These are phyloP conservation scores for Nibea albiflora DNA, from an alignment of 2,113 vertebrate species.

Conservation along the genomic window DNA sequence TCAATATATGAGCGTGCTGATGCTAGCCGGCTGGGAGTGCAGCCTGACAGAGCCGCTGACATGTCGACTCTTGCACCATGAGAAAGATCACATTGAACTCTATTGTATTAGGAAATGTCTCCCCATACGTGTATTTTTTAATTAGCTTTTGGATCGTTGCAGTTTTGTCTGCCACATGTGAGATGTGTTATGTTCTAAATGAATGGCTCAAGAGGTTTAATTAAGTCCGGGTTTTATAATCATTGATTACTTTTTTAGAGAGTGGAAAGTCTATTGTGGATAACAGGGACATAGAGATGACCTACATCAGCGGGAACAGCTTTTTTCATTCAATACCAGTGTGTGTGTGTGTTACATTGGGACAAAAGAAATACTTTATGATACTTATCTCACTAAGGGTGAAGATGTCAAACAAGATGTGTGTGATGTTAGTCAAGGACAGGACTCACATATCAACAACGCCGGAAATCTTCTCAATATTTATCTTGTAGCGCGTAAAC, in stretches of 20 bases:
- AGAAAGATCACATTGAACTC: too few species aligned
- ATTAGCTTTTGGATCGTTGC: slow-evolving; percentile 1
- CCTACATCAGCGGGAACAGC: slow-evolving; percentile 21
- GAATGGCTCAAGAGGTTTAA: slow-evolving; percentile 37
- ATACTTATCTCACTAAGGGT: slow-evolving; percentile 5
- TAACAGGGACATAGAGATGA: slow-evolving; percentile 23
- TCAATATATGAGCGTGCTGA: background rate
- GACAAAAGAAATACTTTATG: background rate
- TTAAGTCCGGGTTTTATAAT: slow-evolving; percentile 46
- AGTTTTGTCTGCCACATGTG: slow-evolving; percentile 25
- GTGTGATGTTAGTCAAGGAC: slow-evolving; percentile 12
- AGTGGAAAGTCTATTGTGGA: slow-evolving; percentile 23
- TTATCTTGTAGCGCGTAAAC: slow-evolving; percentile 35
- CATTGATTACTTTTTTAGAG: slow-evolving; percentile 50
- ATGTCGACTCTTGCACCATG: too few species aligned
- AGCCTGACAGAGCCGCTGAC: too few species aligned
- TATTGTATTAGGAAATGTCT: too few species aligned
- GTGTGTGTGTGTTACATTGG: slow-evolving; percentile 7
- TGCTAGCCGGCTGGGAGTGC: too few species aligned
- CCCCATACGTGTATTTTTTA: too few species aligned
- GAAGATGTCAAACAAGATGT: slow-evolving; percentile 22
- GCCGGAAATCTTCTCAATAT: slow-evolving; percentile 20
- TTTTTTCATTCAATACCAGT: background rate
- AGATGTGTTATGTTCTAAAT: slow-evolving; percentile 15
- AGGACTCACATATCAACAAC: slow-evolving; percentile 8